phyloP scores from a whole-genome alignment of 2,888 invertebrate species.

The Tinea pellionella region DNA sequence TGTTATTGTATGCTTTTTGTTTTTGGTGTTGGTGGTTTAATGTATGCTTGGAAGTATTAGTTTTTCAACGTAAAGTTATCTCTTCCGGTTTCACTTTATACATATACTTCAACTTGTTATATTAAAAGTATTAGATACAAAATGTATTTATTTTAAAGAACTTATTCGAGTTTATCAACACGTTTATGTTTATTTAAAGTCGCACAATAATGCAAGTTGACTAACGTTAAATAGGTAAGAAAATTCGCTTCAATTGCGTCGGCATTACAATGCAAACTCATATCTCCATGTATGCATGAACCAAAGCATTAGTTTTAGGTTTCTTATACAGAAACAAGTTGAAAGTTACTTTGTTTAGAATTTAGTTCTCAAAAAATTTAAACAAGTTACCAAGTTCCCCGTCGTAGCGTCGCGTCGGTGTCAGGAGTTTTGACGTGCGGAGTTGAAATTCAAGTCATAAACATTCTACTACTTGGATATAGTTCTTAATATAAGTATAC shows the following conservation, averaged over 20 bases:
- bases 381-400: not conserved
- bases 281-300: conserved; percentile 8
- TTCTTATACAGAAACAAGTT: not conserved
- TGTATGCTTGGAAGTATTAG: no score
- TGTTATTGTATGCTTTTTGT: no score
- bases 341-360: not conserved
- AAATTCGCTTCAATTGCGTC: not conserved
- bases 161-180: no score
- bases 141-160: no score
- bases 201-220: not conserved
- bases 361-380: not conserved
- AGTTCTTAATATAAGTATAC: no score
- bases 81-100: no score
- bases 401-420: no score
- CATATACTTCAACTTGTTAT: no score
- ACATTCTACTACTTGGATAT: not conserved
- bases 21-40: no score
- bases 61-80: no score
- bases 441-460: not conserved
- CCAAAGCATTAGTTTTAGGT: not conserved
- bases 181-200: not conserved
- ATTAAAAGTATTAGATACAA: no score
- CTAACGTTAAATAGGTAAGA: not conserved
- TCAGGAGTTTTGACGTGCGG: not conserved
- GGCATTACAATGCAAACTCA: conserved; percentile 7